Conservation (phyloP, 2,797 vertebrate species). For the Parauchenoglanis punctatus region DNA sequence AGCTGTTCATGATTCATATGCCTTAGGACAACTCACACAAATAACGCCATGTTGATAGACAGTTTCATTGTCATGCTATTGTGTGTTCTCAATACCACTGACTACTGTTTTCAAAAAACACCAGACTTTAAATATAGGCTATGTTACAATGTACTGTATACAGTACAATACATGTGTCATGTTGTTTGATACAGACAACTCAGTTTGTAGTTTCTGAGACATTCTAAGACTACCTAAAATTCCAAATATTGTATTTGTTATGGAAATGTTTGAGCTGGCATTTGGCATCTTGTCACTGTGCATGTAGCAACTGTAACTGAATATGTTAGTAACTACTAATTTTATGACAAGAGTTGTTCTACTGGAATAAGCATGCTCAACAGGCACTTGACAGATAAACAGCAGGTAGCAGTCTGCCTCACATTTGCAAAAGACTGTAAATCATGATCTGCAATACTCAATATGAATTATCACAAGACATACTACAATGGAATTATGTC, state of each 20-base stretch:
- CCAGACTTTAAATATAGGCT: background rate
- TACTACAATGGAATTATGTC: background rate
- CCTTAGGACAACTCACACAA: background rate
- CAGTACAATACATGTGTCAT: background rate
- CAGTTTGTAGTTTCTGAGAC: background rate
- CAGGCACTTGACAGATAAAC: conserved; percentile 22
- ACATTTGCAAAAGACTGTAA: conserved; percentile 16
- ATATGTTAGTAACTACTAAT: background rate
- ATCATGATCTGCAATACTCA: conserved; percentile 2
- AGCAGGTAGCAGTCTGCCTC: conserved; percentile 18
- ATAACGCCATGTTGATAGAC: background rate
- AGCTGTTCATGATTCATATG: background rate
- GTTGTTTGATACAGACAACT: background rate
- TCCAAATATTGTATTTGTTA: background rate
- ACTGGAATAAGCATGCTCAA: conserved; percentile 14
- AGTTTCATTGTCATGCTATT: background rate
- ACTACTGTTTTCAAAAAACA: background rate
- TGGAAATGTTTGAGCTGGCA: background rate
- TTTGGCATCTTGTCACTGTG: conserved; percentile 2
- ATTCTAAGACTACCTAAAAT: background rate
- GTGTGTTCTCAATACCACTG: background rate
- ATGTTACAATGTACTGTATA: background rate
- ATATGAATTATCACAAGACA: conserved; percentile 9
- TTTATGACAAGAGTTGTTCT: background rate
- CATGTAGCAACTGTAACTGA: background rate